These are phyloP conservation scores for Polypterus bichir DNA, from an alignment of 2,113 vertebrate genomes.

Conservation along the genomic window DNA sequence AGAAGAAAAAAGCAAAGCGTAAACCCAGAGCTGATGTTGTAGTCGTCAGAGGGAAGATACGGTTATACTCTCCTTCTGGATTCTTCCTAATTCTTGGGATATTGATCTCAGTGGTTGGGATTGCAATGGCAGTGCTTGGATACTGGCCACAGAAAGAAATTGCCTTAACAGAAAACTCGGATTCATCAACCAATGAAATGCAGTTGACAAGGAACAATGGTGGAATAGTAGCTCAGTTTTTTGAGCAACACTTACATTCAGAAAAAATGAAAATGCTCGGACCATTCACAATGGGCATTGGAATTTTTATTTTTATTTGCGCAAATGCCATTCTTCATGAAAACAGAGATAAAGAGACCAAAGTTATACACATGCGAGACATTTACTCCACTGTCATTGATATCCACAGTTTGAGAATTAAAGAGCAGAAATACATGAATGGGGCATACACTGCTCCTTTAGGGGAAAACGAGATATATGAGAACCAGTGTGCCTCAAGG, in stretches of 20 bases:
- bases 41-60: slow-evolving; percentile 81
- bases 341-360: slow-evolving; percentile 95
- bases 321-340: slow-evolving; percentile 95
- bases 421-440: slow-evolving; percentile 68
- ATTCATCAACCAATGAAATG: slow-evolving; percentile 43
- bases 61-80: slow-evolving; percentile 85
- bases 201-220: slow-evolving; percentile 34
- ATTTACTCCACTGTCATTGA: slow-evolving; percentile 98
- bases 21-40: slow-evolving; percentile 81
- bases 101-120: slow-evolving; percentile 71
- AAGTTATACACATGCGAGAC: slow-evolving; percentile 97
- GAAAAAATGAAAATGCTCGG: slow-evolving; percentile 97
- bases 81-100: slow-evolving; percentile 89
- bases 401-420: slow-evolving; percentile 76
- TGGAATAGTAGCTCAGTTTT: slow-evolving; percentile 65
- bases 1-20: slow-evolving; percentile 56
- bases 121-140: slow-evolving; percentile 89
- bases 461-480: slow-evolving; percentile 49
- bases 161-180: slow-evolving; percentile 31
- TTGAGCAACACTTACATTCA: slow-evolving; percentile 81
- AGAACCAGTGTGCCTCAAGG: slow-evolving; percentile 49
- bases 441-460: slow-evolving; percentile 45
- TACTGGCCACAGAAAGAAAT: slow-evolving; percentile 84
- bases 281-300: slow-evolving; percentile 96
- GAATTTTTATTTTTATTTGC: slow-evolving; percentile 97